Evolutionary conservation across 2,888 invertebrate species (phyloP).

Genomic region (Osmoderma eremita): DNA sequence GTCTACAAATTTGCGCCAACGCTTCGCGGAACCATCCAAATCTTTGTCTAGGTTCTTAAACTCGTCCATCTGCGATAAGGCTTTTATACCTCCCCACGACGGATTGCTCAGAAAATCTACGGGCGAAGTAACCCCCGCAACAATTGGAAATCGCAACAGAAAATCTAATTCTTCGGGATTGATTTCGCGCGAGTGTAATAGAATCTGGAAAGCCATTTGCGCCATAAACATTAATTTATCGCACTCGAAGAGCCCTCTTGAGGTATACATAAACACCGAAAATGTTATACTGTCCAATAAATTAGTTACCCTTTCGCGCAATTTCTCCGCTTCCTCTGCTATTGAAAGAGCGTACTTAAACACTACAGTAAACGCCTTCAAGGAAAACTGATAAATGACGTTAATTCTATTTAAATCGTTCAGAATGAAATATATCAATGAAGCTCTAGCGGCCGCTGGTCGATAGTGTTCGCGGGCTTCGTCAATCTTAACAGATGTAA

Average conservation of each 20-base stretch:
- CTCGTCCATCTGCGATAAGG: constrained; percentile 79
- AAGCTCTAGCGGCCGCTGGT: constrained; percentile 86
- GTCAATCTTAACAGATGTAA: constrained; percentile 88
- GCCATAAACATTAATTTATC: constrained; percentile 92
- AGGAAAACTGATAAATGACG: constrained; percentile 94
- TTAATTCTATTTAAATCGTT: constrained; percentile 93
- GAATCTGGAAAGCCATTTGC: constrained; percentile 78
- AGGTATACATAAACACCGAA: constrained; percentile 87
- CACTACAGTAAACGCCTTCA: constrained; percentile 93
- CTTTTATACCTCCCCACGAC: constrained; percentile 91
- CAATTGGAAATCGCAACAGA: constrained; percentile 83
- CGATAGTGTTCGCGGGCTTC: constrained; percentile 89
- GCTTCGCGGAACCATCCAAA: constrained; percentile 88
- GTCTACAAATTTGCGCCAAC: constrained; percentile 94
- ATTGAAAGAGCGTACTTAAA: constrained; percentile 84
- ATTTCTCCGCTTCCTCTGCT: constrained; percentile 75
- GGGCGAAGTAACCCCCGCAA: constrained; percentile 78
- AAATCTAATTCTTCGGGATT: constrained; percentile 84
- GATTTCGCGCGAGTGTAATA: constrained; percentile 74
- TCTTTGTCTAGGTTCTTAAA: constrained; percentile 89
- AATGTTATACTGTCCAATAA: constrained; percentile 90
- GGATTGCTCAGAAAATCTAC: constrained; percentile 84
- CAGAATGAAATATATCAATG: constrained; percentile 91
- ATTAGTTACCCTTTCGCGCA: constrained; percentile 77
- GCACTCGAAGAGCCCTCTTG: constrained; percentile 88